phyloP scores from a whole-genome alignment of 2,888 invertebrate species.

The Stenotaenia linearis region DNA sequence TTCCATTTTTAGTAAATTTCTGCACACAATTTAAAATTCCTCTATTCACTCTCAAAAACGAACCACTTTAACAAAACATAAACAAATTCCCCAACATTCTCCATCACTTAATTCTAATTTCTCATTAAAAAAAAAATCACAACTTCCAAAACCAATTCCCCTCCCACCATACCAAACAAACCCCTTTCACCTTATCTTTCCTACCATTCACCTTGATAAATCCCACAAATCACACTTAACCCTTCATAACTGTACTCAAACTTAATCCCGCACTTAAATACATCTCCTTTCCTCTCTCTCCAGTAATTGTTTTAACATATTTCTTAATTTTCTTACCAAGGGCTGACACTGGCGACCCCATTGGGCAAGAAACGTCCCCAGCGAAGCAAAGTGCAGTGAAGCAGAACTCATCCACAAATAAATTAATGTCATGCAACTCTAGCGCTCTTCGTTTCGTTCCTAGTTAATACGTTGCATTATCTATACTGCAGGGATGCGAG shows the following conservation, averaged over 20 bases:
- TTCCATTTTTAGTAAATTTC: too few species aligned
- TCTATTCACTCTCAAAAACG: too few species aligned
- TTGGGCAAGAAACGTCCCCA: background rate
- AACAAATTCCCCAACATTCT: too few species aligned
- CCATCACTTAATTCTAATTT: too few species aligned
- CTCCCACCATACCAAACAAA: too few species aligned
- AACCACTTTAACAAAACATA: too few species aligned
- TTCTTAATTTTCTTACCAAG: background rate
- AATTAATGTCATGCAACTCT: background rate
- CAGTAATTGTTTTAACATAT: background rate
- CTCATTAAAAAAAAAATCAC: too few species aligned
- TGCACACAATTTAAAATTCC: too few species aligned
- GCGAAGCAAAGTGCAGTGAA: background rate
- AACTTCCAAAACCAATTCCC: background rate
- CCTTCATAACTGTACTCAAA: background rate
- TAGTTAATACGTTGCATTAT: conserved; percentile 9
- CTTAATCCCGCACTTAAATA: background rate
- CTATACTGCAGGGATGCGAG: background rate
- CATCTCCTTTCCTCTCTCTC: background rate
- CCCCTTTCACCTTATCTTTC: background rate
- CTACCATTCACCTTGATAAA: background rate
- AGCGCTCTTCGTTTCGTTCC: background rate
- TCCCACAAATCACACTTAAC: background rate
- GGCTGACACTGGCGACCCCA: background rate
- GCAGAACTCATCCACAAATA: background rate